Evolutionary conservation across 2,113 vertebrate genomes (phyloP).

Genomic region (Vidua chalybeata): DNA sequence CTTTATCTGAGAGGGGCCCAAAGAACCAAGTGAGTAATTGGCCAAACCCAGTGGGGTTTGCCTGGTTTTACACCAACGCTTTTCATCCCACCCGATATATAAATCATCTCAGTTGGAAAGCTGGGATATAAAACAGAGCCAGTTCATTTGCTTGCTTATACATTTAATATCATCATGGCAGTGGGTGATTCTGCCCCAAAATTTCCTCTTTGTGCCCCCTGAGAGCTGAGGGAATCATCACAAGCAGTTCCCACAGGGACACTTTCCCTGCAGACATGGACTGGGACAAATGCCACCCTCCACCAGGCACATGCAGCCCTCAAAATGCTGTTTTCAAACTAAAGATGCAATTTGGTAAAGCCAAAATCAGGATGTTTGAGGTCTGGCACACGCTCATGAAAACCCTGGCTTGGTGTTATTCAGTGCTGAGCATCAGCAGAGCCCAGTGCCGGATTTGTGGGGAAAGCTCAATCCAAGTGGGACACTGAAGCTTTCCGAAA

Average conservation of each 20-base stretch:
- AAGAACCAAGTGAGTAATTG: not conserved
- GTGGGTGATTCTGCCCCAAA: not conserved
- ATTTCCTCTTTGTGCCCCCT: not conserved
- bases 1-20: not conserved
- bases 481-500: rapidly evolving
- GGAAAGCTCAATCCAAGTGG: not conserved
- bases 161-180: not conserved
- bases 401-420: not conserved
- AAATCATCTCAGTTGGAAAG: not conserved
- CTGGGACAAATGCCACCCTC: not conserved
- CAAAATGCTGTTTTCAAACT: not conserved
- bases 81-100: not conserved
- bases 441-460: not conserved
- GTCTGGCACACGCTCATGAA: not conserved
- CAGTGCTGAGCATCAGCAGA: not conserved
- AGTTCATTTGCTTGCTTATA: not conserved
- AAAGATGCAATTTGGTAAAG: not conserved
- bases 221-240: not conserved
- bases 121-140: not conserved
- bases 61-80: not conserved
- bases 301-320: not conserved
- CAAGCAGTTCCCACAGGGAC: not conserved
- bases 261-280: too few species aligned
- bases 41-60: not conserved
- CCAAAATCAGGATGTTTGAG: not conserved